phyloP scores from a whole-genome alignment of 2,797 vertebrate species.

The Peromyscus melanophrys region DNA sequence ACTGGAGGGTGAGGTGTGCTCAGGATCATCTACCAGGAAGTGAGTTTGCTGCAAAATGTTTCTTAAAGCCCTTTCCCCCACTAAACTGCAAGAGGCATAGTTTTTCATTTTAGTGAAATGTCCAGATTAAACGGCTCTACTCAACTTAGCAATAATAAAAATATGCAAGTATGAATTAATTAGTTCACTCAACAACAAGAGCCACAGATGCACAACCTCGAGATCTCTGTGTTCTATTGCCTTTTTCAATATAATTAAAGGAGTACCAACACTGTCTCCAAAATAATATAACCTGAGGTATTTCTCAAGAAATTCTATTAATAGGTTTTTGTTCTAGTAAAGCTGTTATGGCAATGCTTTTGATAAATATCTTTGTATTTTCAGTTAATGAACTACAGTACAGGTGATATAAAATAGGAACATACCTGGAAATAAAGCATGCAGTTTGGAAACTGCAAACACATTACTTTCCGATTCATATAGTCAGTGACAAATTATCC shows the following conservation, averaged over 20 bases:
- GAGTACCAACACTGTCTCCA: neutral
- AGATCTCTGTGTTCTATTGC: neutral
- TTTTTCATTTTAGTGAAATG: slow-evolving; percentile 14
- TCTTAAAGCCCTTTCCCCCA: neutral
- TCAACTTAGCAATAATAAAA: neutral
- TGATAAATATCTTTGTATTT: slow-evolving; percentile 59
- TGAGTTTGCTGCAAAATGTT: neutral
- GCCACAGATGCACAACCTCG: neutral
- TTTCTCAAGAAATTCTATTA: slow-evolving; percentile 12
- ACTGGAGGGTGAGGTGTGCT: neutral
- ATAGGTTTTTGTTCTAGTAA: slow-evolving; percentile 47
- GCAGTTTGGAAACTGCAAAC: slow-evolving; percentile 44
- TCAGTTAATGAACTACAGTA: slow-evolving; percentile 52
- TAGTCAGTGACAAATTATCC: slow-evolving; percentile 62
- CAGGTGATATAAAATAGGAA: neutral
- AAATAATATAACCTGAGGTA: slow-evolving; percentile 24
- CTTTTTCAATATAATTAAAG: slow-evolving; percentile 39
- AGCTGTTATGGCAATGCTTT: slow-evolving; percentile 51
- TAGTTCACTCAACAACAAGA: neutral
- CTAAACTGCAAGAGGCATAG: neutral
- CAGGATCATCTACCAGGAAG: neutral
- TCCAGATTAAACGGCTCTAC: neutral
- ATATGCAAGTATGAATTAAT: neutral
- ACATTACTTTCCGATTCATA: slow-evolving; percentile 59
- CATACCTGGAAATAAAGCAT: slow-evolving; percentile 43